Evolutionary conservation across 2,113 vertebrate species (phyloP), one percentile per base, ranked within the genome.

Genomic region (Brienomyrus brachyistius): DNA sequence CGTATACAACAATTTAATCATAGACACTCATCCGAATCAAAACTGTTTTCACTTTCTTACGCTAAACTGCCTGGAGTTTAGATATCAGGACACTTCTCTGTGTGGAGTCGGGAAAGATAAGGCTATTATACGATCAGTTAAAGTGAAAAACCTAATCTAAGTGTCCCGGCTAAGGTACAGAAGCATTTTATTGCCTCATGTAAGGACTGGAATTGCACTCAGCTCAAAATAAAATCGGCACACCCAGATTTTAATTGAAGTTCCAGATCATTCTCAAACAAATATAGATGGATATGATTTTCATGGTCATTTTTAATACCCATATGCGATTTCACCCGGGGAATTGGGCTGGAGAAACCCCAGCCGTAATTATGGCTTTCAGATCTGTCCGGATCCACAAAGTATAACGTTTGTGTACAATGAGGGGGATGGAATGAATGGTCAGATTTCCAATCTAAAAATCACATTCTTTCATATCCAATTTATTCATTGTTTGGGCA

Each of bases 221-320:
- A 92, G 92, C 93, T 94, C 92, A 91, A 95, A 94, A 94, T 95
- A 93, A 95, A 95, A 95, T 92, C 91, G 59, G 92, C 92, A 94
- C 94, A 94, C 91, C 92, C 66, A 92, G 94, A 93, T 92, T 94
- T 91, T 94, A 93, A 94, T 94, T 95, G 93, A 95, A 95, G 94
- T 95, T 94, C 93, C 91, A 94, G 92, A 92, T 95, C 90, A 94
- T 95, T 94, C 94, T 91, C 84, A 74, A 92, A 93, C 92, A 94
- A 95, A 95, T 93, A 95, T 90, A 91, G 94, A 93, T 93, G 95
- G 95, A 96, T 96, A 95, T 92, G 88, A 94, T 91, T 95, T 92
- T 95, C 95, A 96, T 95, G 95, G 94, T 93, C 92, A 91, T 89
- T 91, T 94, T 94, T 95, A 96, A 96, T 95, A 95, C 93, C 74